Base-by-base conservation (phyloP, 2,113 vertebrate genomes). In the Polypterus senegalus region DNA sequence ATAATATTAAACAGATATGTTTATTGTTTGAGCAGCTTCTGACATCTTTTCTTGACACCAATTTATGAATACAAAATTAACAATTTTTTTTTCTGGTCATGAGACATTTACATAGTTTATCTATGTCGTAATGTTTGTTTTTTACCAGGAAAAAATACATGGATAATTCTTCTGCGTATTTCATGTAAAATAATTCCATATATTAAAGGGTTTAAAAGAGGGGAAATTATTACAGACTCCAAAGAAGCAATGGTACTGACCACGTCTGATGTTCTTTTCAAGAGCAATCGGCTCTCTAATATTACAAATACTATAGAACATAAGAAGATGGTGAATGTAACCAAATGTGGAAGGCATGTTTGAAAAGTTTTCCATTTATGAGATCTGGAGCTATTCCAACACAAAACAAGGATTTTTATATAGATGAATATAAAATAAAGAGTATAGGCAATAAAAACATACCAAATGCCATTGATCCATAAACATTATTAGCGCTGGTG, bases 351-450 rank as follows among this genome's bases (percentile, higher is more conserved):
- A 27, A 55, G 54, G 9, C 54, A 55, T 7, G 54, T 55, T 55
- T 55, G 54, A 9, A 55, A 10, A 55, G 54, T 27, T 10, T 55
- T 55, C 5, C 43, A n/a, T 10, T 10, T 55, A 9, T n/a, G 43
- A 5, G 10, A 5, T 27, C 43, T 55, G 54, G 54, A 55, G 9
- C 54, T 55, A n/a, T 57, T 57, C 5, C 46, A 9, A 44, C 56
- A 57, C 43, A 57, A 11, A 2, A 57, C 9, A 9, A 57, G 56
- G 4, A 57, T 57, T 10, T 3, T 43, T 66, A 6, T 3, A 70
- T 80, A n/a, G n/a, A 63, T 63, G 60, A 51, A 52, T 56, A 11
- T 66, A 78, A 60, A 65, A 72, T 65, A 7, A 72, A 67, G 59
- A 6, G 54, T 46, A 72, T 71, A 66, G 60, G 74, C 4, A 49